A percentile compares a stretch with the other conserved stretches of the same genome.
Evolutionary conservation across 1,140 invertebrate genomes (phyloP).

Genomic region (Tigriopus japonicus): DNA sequence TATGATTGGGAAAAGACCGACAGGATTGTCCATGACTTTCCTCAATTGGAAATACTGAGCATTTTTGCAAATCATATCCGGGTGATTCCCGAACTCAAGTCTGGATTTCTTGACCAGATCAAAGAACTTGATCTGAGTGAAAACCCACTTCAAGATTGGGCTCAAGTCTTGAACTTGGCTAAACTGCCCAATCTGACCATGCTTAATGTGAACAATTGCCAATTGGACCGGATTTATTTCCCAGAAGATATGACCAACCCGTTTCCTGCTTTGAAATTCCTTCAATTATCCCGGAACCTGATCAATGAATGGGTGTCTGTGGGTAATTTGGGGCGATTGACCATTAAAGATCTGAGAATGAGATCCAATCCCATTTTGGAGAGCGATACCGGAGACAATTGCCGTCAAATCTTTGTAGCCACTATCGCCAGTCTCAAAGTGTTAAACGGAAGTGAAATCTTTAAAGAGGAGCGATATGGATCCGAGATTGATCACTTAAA

Average conservation of each 20-base stretch:
- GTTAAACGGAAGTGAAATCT: slow-evolving; percentile 10
- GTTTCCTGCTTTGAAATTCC: neutral
- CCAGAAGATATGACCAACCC: too few relatives aligned
- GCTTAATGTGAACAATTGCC: neutral
- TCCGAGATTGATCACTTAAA: slow-evolving; percentile 12
- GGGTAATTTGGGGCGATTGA: neutral
- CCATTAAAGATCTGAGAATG: neutral
- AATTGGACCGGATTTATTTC: neutral
- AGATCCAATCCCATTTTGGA: slow-evolving; percentile 2
- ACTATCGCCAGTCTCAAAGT: neutral
- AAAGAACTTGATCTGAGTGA: neutral
- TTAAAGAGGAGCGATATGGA: slow-evolving; percentile 1
- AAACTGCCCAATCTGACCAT: neutral
- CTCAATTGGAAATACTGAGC: neutral
- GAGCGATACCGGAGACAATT: neutral
- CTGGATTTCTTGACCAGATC: neutral
- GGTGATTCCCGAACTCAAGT: neutral
- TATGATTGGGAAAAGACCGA: neutral
- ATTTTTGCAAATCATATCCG: neutral
- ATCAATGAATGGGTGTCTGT: neutral
- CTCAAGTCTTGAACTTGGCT: neutral
- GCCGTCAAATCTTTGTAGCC: neutral
- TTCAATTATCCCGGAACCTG: neutral
- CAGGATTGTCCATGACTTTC: neutral
- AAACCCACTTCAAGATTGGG: slow-evolving; percentile 4